These are phyloP conservation scores for Plebejus melissa DNA, from an alignment of 2,888 invertebrate species.

Conservation along the genomic window DNA sequence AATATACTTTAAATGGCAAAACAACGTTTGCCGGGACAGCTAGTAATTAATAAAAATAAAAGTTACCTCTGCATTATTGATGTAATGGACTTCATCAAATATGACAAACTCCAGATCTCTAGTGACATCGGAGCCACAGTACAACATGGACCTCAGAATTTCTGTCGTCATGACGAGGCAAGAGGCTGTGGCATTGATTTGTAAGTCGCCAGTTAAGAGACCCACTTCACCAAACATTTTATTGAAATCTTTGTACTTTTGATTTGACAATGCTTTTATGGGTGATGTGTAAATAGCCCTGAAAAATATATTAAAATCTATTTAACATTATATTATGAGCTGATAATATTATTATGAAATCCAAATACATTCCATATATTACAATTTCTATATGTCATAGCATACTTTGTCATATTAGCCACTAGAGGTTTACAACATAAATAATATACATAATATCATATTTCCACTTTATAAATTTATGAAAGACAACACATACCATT, in stretches of 20 bases:
- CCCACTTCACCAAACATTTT: slow-evolving; percentile 95
- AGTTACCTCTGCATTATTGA: slow-evolving; percentile 93
- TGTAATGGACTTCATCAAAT: slow-evolving; percentile 99
- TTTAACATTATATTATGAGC: too few species aligned
- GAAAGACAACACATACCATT: too few species aligned
- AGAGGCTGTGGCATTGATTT: slow-evolving; percentile 94
- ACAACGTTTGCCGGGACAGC: too few species aligned
- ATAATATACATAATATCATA: too few species aligned
- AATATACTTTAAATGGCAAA: too few species aligned
- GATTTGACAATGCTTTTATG: slow-evolving; percentile 99
- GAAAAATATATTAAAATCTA: slow-evolving; percentile 32
- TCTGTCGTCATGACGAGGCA: slow-evolving; percentile 99
- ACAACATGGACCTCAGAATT: slow-evolving; percentile 97
- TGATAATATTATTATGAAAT: background rate
- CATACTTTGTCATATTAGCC: too few species aligned
- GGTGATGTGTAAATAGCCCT: slow-evolving; percentile 98
- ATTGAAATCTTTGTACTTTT: slow-evolving; percentile 98
- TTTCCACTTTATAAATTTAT: too few species aligned
- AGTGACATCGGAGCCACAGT: slow-evolving; percentile 95
- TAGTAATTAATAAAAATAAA: too few species aligned
- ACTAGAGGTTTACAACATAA: too few species aligned
- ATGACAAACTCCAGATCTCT: slow-evolving; percentile 98
- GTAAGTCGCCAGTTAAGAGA: slow-evolving; percentile 95
- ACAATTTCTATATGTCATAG: too few species aligned
- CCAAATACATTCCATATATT: background rate